Percentiles rank a stretch among this genome's conserved stretches.
These are phyloP conservation scores for Paracanthobrama guichenoti DNA, from an alignment of 2,113 vertebrate species.

Conservation along the genomic window DNA sequence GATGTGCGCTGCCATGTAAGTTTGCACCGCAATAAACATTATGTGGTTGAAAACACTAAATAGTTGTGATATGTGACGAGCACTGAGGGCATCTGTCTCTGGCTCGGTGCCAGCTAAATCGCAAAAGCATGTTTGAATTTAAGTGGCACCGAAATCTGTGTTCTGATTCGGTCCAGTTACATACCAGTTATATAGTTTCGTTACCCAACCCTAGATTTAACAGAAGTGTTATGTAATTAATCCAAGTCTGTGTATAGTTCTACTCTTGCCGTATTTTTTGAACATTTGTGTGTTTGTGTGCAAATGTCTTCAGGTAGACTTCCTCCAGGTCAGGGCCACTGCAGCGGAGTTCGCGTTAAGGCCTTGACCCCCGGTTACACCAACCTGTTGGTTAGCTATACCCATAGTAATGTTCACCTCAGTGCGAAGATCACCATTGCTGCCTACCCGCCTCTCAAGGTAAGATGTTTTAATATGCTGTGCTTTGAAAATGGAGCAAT, in stretches of 20 bases:
- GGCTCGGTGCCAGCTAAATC: too few relatives aligned
- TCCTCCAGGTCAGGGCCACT: conserved; percentile 76
- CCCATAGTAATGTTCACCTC: conserved; percentile 80
- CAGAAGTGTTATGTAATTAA: not conserved
- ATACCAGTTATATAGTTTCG: too few relatives aligned
- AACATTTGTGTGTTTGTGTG: conserved; percentile 27
- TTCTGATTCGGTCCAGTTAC: too few relatives aligned
- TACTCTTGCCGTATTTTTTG: not conserved
- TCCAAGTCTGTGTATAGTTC: not conserved
- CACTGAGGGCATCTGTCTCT: too few relatives aligned
- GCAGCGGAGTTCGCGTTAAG: conserved; percentile 83
- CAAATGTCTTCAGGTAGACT: conserved; percentile 75
- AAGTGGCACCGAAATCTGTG: too few relatives aligned
- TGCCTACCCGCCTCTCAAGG: conserved; percentile 83
- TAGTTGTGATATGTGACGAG: too few relatives aligned
- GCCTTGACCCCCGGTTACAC: conserved; percentile 83
- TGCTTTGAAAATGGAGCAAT: not conserved
- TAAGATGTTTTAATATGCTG: conserved; percentile 66
- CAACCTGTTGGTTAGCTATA: conserved; percentile 83
- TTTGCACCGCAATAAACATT: too few relatives aligned
- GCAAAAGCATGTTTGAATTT: too few relatives aligned
- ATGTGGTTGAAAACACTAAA: too few relatives aligned
- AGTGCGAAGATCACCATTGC: conserved; percentile 86
- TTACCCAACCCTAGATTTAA: not conserved
- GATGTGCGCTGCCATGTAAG: too few relatives aligned